Evolutionary conservation across 2,888 invertebrate species (phyloP).

Genomic region (Sialis lutaria): DNA sequence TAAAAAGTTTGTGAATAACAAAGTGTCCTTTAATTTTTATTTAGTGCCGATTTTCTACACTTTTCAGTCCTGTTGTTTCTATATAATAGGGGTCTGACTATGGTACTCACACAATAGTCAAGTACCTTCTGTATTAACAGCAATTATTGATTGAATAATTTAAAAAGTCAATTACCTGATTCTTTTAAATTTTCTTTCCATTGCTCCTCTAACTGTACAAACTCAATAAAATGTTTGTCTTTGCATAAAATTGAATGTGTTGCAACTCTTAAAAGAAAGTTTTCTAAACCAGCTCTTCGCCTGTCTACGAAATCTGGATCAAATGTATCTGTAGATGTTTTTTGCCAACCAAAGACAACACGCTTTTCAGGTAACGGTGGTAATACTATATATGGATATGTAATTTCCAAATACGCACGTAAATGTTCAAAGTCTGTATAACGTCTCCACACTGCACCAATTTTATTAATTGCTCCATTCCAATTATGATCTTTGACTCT

Average conservation of each 20-base stretch:
- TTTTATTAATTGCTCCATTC: slow-evolving; percentile 37
- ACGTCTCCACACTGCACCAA: slow-evolving; percentile 56
- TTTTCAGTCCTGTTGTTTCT: background rate
- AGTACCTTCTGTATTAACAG: background rate
- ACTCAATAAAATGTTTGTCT: slow-evolving; percentile 60
- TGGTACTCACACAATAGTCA: background rate
- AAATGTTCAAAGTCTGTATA: slow-evolving; percentile 76
- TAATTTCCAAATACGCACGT: slow-evolving; percentile 55
- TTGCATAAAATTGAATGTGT: slow-evolving; percentile 56
- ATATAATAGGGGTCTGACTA: background rate
- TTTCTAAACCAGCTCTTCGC: slow-evolving; percentile 65
- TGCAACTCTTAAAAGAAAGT: slow-evolving; percentile 57
- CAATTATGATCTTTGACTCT: slow-evolving; percentile 49
- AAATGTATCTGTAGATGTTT: slow-evolving; percentile 57
- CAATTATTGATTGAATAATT: background rate
- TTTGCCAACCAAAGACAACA: slow-evolving; percentile 61
- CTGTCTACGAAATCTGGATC: slow-evolving; percentile 74
- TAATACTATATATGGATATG: slow-evolving; percentile 63
- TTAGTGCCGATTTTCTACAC: background rate
- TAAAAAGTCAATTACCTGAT: slow-evolving; percentile 32
- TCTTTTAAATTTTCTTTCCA: slow-evolving; percentile 65
- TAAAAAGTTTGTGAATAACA: no score
- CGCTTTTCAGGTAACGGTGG: slow-evolving; percentile 71
- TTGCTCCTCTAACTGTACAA: slow-evolving; percentile 59
- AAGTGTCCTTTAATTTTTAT: background rate